A percentile compares a stretch with the other conserved stretches of the same genome.
Conservation (phyloP, 2,113 vertebrate genomes). For the Orcinus orca region DNA sequence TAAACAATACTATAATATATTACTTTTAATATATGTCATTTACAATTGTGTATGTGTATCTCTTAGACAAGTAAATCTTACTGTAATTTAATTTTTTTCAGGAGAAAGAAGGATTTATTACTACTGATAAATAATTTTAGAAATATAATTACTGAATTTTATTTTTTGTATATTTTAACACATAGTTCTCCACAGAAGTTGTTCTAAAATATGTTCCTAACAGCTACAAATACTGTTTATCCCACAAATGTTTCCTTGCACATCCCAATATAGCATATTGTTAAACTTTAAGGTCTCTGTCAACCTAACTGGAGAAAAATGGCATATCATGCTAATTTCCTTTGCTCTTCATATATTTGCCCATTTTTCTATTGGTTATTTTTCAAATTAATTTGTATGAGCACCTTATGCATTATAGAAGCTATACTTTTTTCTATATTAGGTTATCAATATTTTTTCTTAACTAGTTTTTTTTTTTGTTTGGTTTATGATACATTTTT, state of each 20-base stretch:
- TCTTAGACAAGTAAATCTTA: not conserved
- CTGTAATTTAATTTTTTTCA: not conserved
- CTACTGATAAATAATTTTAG: not conserved
- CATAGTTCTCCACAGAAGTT: not conserved
- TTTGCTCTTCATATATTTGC: not conserved
- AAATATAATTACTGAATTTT: not conserved
- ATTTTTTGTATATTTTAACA: not conserved
- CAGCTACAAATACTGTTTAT: not conserved
- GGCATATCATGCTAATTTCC: not conserved
- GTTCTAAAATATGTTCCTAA: not conserved
- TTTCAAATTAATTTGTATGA: not conserved
- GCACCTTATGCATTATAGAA: not conserved
- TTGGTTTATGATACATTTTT: not conserved
- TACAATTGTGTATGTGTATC: not conserved
- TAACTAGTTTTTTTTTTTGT: not conserved
- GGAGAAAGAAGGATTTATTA: not conserved
- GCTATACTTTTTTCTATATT: not conserved
- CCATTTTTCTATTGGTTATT: not conserved
- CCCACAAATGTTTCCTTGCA: not conserved
- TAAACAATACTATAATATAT: not conserved
- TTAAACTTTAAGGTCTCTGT: not conserved
- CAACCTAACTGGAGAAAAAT: not conserved
- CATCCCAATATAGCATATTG: not conserved
- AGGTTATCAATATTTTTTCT: not conserved
- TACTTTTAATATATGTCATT: not conserved